Conservation (phyloP, 2,113 vertebrate genomes). For the Apodemus speciosus region DNA sequence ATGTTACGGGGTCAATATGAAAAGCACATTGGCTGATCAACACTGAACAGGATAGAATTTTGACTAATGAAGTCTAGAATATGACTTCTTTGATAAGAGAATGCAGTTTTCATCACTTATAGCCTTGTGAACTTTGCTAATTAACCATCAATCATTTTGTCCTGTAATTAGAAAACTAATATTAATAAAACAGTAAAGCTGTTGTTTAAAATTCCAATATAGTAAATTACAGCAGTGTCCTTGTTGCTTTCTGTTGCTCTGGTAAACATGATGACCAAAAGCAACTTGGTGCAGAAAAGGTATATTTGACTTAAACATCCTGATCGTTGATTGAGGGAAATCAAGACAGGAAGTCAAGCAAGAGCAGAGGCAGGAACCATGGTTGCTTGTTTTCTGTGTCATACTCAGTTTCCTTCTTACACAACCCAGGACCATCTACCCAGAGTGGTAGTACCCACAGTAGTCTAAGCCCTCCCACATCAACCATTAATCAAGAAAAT, state of each 20-base stretch:
- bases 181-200: background rate
- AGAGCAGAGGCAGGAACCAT: background rate
- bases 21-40: background rate
- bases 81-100: background rate
- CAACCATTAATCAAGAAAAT: background rate
- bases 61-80: background rate
- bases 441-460: background rate
- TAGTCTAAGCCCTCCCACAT: background rate
- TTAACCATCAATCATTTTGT: background rate
- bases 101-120: background rate
- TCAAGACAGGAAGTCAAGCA: background rate
- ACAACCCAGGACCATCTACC: background rate
- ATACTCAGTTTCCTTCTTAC: background rate
- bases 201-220: background rate
- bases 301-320: background rate
- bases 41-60: background rate
- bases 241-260: background rate
- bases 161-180: background rate
- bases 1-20: background rate
- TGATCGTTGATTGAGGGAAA: background rate
- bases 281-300: background rate
- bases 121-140: slow-evolving; percentile 1
- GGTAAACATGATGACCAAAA: background rate
- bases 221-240: background rate
- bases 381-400: background rate